A percentile compares a stretch with the other conserved stretches of the same genome.
phyloP scores from a whole-genome alignment of 1,140 invertebrate genomes.

The Caenorhabditis briggsae region DNA sequence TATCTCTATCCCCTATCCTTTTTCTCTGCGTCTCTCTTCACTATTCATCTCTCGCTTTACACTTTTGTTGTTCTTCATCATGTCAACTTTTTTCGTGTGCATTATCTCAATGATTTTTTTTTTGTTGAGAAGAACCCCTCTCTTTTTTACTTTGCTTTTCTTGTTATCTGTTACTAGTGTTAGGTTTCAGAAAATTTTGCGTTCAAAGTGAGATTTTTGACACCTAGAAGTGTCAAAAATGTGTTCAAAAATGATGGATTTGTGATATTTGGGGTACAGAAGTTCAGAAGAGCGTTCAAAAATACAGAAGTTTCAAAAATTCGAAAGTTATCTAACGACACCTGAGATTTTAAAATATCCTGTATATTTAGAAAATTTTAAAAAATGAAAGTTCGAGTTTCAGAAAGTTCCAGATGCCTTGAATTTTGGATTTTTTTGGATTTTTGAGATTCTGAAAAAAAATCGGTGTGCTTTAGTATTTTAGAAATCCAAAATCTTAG shows the following conservation, averaged over 20 bases:
- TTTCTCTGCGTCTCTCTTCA: neutral
- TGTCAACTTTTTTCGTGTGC: constrained; percentile 46
- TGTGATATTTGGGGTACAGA: neutral
- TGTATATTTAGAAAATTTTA: too few species aligned
- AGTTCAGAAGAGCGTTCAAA: too few species aligned
- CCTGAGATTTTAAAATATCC: too few species aligned
- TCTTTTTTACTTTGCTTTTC: neutral
- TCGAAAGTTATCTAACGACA: too few species aligned
- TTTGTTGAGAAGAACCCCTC: neutral
- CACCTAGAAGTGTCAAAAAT: constrained; percentile 23
- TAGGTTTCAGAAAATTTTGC: neutral
- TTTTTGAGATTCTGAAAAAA: too few species aligned
- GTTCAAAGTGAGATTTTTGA: neutral
- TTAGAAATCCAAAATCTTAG: too few species aligned
- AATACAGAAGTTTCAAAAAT: too few species aligned
- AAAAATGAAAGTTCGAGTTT: too few species aligned
- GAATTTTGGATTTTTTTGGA: too few species aligned
- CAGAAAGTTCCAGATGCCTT: too few species aligned
- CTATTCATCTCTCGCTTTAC: neutral
- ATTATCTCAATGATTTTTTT: neutral
- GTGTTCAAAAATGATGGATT: too few species aligned
- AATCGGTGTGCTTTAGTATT: too few species aligned
- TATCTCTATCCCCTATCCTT: neutral
- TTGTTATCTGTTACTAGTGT: neutral
- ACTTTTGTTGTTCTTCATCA: constrained; percentile 44